Conservation (phyloP, 1,140 invertebrate species). For the Drosophila mauritiana region DNA sequence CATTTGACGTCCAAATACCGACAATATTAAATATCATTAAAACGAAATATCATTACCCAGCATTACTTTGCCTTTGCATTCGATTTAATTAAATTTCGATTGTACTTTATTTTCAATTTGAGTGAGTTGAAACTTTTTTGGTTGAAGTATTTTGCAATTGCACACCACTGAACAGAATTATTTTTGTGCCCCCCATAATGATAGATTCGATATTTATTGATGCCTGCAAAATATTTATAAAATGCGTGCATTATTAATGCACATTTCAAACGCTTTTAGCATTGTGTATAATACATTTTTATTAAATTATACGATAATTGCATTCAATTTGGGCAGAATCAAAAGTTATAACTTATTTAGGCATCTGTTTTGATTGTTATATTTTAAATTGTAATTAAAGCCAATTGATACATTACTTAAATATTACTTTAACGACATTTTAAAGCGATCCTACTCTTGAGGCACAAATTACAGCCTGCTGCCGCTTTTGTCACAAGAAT, state of each 20-base stretch:
- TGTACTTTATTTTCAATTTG: constrained; percentile 4
- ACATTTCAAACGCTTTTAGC: constrained; percentile 39
- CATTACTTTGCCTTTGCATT: constrained; percentile 19
- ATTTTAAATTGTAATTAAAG: constrained; percentile 4
- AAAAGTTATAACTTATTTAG: neutral
- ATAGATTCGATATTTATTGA: constrained; percentile 18
- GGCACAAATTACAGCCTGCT: constrained; percentile 1
- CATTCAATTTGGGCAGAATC: neutral
- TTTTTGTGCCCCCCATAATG: constrained; percentile 1
- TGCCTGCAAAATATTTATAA: constrained; percentile 1
- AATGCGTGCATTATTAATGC: constrained; percentile 9
- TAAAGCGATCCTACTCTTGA: constrained; percentile 15
- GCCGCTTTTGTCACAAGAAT: constrained; percentile 33
- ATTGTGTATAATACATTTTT: constrained; percentile 19
- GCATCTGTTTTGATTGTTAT: neutral
- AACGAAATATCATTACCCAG: constrained; percentile 9
- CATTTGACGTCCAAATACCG: constrained; percentile 12
- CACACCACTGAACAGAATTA: constrained; percentile 2
- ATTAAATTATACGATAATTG: constrained; percentile 18
- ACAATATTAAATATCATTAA: constrained; percentile 38
- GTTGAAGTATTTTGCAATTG: no score
- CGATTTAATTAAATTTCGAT: constrained; percentile 39
- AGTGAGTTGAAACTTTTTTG: neutral
- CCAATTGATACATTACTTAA: neutral
- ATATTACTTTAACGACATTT: constrained; percentile 29